Percentiles rank a stretch among this genome's conserved stretches.
Evolutionary conservation across 1,140 invertebrate species (phyloP).

Genomic region (Procambarus clarkii): DNA sequence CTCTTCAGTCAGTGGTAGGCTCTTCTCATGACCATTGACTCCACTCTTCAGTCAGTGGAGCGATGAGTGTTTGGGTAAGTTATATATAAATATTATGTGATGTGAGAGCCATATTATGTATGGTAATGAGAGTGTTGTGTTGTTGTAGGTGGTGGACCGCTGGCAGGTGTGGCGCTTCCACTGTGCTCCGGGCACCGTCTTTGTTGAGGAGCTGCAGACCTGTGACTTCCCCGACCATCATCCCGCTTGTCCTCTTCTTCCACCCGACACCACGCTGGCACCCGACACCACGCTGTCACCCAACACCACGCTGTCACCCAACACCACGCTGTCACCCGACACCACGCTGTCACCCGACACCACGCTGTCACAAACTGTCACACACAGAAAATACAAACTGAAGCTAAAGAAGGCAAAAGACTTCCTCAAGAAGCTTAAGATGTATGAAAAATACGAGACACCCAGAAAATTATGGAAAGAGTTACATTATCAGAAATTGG

Average conservation of each 20-base stretch:
- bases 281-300: not conserved
- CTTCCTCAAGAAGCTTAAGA: not conserved
- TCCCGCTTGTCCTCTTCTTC: conserved; percentile 15
- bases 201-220: conserved; percentile 43
- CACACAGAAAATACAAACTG: not conserved
- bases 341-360: not conserved
- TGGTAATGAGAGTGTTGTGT: not conserved
- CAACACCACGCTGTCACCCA: not conserved
- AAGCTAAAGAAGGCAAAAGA: not conserved
- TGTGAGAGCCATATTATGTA: too few species aligned
- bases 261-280: not conserved
- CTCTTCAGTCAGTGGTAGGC: too few species aligned
- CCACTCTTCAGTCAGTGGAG: too few species aligned
- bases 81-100: too few species aligned
- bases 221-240: conserved; percentile 44
- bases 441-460: too few species aligned
- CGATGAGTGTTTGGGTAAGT: too few species aligned
- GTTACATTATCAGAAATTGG: too few species aligned
- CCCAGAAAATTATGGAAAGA: too few species aligned
- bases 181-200: conserved; percentile 33
- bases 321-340: not conserved
- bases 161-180: conserved; percentile 45
- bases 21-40: too few species aligned
- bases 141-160: conserved; percentile 2
- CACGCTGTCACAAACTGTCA: not conserved